phyloP scores from a whole-genome alignment of 2,888 invertebrate genomes.

The Peribatodes rhomboidaria region DNA sequence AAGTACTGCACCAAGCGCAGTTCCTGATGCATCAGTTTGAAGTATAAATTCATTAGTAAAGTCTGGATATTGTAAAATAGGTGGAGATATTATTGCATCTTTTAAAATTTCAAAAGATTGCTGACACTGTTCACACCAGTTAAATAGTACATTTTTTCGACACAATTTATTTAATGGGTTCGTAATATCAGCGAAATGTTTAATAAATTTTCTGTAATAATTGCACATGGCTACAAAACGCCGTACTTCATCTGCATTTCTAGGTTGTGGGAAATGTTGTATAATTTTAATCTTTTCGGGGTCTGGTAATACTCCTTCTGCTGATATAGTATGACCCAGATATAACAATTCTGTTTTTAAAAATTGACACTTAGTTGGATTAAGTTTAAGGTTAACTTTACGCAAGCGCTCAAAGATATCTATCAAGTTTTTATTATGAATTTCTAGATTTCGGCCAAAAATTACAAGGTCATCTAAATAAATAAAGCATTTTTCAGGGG shows the following conservation, averaged over 20 bases:
- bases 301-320: conserved; percentile 11
- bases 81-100: background rate
- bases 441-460: conserved; percentile 8
- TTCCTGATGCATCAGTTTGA: background rate
- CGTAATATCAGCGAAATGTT: conserved; percentile 26
- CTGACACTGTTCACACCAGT: conserved; percentile 1
- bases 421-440: conserved; percentile 30
- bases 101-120: background rate
- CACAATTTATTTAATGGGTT: conserved; percentile 24
- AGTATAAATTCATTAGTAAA: background rate
- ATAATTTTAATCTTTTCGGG: background rate
- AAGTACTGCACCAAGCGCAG: background rate
- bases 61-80: background rate
- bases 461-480: conserved; percentile 23
- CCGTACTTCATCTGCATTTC: conserved; percentile 33
- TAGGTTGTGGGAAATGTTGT: conserved; percentile 24
- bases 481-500: conserved; percentile 17
- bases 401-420: conserved; percentile 17
- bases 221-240: conserved; percentile 36
- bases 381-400: conserved; percentile 29
- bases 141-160: conserved; percentile 26
- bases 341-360: conserved; percentile 13
- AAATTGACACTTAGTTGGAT: conserved; percentile 17
- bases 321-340: conserved; percentile 6
- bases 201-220: conserved; percentile 39